Evolutionary conservation across 2,113 vertebrate genomes (phyloP).

Genomic region (Lophochroa leadbeateri): DNA sequence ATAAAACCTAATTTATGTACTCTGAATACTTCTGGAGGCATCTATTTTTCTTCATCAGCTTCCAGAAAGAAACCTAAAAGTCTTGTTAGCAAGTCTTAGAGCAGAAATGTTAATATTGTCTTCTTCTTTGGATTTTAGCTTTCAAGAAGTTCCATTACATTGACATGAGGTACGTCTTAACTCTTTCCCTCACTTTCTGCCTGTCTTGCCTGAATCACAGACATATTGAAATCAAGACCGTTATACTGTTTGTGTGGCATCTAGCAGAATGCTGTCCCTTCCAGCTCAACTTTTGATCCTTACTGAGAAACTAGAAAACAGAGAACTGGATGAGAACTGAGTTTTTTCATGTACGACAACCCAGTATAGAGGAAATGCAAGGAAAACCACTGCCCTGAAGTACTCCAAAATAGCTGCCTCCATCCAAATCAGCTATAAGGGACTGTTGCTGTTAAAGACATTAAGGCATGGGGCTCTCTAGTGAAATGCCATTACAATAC

Average conservation of each 20-base stretch:
- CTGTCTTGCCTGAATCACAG: background rate
- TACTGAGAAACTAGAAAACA: background rate
- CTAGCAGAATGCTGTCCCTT: background rate
- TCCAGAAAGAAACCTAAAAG: background rate
- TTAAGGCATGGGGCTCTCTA: background rate
- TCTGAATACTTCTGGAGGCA: background rate
- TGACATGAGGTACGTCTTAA: background rate
- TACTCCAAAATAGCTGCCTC: background rate
- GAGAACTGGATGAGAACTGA: background rate
- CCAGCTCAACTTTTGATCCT: background rate
- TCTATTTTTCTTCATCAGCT: background rate
- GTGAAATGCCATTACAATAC: background rate
- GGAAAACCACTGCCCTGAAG: background rate
- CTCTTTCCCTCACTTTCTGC: background rate
- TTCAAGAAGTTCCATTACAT: background rate
- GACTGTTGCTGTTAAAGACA: background rate
- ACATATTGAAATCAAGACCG: background rate
- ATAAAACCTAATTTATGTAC: background rate
- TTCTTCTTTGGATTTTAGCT: background rate
- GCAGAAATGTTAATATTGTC: background rate
- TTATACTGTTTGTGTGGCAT: background rate
- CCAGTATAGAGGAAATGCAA: background rate
- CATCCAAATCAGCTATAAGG: background rate
- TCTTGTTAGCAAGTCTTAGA: background rate
- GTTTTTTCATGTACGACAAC: background rate